Evolutionary conservation across 2,888 invertebrate genomes (phyloP), one percentile per base, ranked within the genome.

Genomic region (Phengaris alcon): DNA sequence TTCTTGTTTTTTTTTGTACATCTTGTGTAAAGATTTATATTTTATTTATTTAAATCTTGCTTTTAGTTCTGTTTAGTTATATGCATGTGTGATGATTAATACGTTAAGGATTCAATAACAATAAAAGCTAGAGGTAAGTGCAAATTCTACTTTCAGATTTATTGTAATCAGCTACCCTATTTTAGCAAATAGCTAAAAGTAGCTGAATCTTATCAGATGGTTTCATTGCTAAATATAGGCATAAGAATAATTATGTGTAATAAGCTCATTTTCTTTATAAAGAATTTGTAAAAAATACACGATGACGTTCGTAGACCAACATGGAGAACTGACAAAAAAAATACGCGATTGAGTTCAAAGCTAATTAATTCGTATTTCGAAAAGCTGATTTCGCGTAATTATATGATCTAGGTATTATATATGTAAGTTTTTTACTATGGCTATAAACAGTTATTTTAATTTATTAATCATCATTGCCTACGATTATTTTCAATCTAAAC

Each of bases 1-100:
- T 77, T 81, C 78, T 80, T 79, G 78, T 80, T 80, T 78, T 81
- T n/a, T 80, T 79, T 52, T 72, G 70, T 78, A 78, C 72, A 79
- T 80, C 76, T 79, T 78, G 77, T 79, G 77, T 75, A 74, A 75
- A 72, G 73, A 77, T 59, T 78, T 52, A 75, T 77, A 76, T 69
- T 75, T 76, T 57, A 68, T 72, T 73, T 73, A 75, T 12, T 75
- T 74, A 72, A 73, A 76, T 59, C 69, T 76, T 35, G 73, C 76
- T 59, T 74, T 75, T 69, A 68, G 69, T 69, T 54, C 55, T 59
- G 9, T 70, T 52, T 52, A 72, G 72, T 72, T 72, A 35, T 72
- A 52, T 54, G 51, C 54, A 52, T 35, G 51, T 72, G 72, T 72
- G 72, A 72, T 72, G 54, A 35, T 54, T 54, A 72, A 9, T 54